phyloP scores from a whole-genome alignment of 2,113 vertebrate species.

The Cinclus cinclus region DNA sequence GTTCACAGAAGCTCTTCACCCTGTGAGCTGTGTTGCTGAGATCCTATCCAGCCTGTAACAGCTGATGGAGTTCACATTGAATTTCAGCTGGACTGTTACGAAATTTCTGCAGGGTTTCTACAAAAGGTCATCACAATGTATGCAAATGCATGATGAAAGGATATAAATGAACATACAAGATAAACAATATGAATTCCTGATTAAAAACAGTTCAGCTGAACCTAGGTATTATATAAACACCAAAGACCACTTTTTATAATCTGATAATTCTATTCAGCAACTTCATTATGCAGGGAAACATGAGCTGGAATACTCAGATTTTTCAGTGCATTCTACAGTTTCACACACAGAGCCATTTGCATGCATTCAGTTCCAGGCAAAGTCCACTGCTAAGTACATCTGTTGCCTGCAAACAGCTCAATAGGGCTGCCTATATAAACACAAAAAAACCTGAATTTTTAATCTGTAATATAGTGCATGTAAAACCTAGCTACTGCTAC shows the following conservation, averaged over 20 bases:
- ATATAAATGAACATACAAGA: neutral
- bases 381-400: neutral
- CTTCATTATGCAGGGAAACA: conserved; percentile 25
- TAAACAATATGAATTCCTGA: neutral
- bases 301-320: conserved; percentile 25
- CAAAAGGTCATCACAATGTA: neutral
- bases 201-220: neutral
- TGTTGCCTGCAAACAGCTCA: neutral
- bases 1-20: neutral
- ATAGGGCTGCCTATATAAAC: neutral
- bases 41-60: neutral
- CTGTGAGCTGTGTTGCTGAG: neutral
- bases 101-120: conserved; percentile 7
- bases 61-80: neutral
- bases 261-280: neutral
- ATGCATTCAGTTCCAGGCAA: neutral
- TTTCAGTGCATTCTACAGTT: conserved; percentile 4
- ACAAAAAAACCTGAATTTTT: neutral
- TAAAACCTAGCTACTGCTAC: neutral
- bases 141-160: neutral
- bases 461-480: neutral
- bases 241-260: neutral
- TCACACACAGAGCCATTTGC: neutral
- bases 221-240: neutral
- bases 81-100: neutral